Evolutionary conservation across 2,113 vertebrate species (phyloP).

Genomic region (Tringa solitaria): DNA sequence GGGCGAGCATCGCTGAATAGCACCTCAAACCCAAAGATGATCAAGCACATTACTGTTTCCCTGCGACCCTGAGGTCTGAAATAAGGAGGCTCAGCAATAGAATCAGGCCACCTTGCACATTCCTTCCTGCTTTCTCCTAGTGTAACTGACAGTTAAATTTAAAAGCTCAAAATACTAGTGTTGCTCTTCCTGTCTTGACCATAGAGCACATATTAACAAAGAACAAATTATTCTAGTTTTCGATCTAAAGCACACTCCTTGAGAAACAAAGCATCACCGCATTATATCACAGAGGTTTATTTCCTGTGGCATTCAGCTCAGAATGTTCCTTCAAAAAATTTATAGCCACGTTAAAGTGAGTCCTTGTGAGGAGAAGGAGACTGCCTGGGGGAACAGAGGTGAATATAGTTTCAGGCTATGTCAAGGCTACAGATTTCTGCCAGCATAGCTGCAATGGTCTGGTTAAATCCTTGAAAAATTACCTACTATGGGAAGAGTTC

Average conservation of each 20-base stretch:
- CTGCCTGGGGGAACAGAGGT: background rate
- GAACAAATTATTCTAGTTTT: background rate
- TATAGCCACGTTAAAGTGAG: slow-evolving; percentile 23
- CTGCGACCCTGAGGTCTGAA: background rate
- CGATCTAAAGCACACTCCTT: background rate
- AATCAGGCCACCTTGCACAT: background rate
- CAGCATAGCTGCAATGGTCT: background rate
- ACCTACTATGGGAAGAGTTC: background rate
- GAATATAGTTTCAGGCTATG: background rate
- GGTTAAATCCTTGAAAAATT: background rate
- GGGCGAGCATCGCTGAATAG: background rate
- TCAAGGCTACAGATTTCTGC: background rate
- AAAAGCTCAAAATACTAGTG: background rate
- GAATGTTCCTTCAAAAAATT: slow-evolving; percentile 39
- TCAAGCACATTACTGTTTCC: background rate
- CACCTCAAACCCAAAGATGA: background rate
- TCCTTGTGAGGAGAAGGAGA: background rate
- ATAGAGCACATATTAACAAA: background rate
- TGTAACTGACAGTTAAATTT: background rate
- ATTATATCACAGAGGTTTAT: slow-evolving; percentile 1
- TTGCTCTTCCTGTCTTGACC: background rate
- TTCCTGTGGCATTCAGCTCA: slow-evolving; percentile 13
- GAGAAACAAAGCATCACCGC: background rate
- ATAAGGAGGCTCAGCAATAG: background rate
- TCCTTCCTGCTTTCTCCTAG: background rate